Base-by-base conservation (phyloP, 2,888 invertebrate species). In the Elmis aenea region DNA sequence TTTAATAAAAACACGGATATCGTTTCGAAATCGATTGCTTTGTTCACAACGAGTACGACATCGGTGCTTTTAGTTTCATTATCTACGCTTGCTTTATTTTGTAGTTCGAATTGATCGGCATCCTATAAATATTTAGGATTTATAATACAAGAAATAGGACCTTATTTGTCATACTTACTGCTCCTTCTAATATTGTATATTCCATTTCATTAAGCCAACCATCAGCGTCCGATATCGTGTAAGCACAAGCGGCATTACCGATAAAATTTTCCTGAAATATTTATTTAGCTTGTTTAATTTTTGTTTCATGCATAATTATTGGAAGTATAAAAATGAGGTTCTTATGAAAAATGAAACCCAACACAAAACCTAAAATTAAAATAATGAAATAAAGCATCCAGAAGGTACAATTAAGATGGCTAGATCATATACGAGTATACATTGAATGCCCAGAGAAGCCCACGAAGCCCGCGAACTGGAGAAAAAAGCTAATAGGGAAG, bases 1-100 rank as follows among this genome's bases (percentile, higher is more conserved):
- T 63, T 58, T 44, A 80, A 74, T 40, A 74, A 71, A 51, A 79
- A 77, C 9, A 77, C 62, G 0, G 72, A 68, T 26, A 67, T 72
- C 2, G 59, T 58, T 38, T 73, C 74, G 44, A 57, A 67, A 45
- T 67, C 61, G 26, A 68, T 46, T 11, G 32, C 33, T 29, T 48
- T 14, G 5, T 26, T 42, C 3, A 54, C 38, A 26, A 46, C 32
- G 8, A 64, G 47, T 1, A 28, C 46, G 22, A 51, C 52, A 38
- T 50, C 51, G 38, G 52, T 60, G 39, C 44, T 48, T 13, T 48
- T 45, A 6, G 14, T 25, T 14, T 40, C 20, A 2, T 28, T 38
- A 3, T n/a, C 21, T n/a, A 46, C 39, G 10, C 4, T 28, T n/a
- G 48, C 45, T n/a, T 5, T n/a, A 14, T 22, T 22, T 38, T 47